Evolutionary conservation across 92 coral and sea anemone species (phyloP), one percentile per base, ranked within the genome.

Genomic region (Phenganax subtilis): DNA sequence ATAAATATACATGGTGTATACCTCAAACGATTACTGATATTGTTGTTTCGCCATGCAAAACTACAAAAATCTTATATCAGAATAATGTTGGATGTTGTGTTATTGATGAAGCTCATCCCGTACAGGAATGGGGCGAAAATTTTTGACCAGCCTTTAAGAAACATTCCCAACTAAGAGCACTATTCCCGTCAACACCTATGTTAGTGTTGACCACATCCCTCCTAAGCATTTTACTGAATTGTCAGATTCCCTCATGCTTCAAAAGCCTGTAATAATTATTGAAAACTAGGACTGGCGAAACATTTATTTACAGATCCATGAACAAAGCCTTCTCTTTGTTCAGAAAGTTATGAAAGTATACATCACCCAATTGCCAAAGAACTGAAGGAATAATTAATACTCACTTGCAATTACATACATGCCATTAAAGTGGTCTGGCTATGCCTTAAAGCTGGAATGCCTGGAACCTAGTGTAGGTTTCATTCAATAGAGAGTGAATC

Each of bases 361-460:
- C 75, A 82, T 10, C 12, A 15, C 7, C 87, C 82, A 44, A 86
- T 82, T 82, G 86, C 86, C 57, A 57, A 54, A 53, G 75, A 81
- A 61, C 82, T 85, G 44, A 85, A 62, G 72, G 20, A 3, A 12
- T 51, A 74, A 57, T 54, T 82, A 47, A 62, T 86, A 86, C 55
- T 87, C 87, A 17, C 60, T 86, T 6, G 82, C 89, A 29, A 66
- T 86, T 9, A 86, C 81, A 14, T 86, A 86, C 53, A 20, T 86
- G 54, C 88, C 85, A 28, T 56, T 86, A 44, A 81, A 86, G 66
- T 86, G 88, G 88, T 86, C 83, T 70, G 88, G 88, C 28, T 81
- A 81, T 73, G 86, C 88, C 55, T 86, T 74, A 37, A 86, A 86
- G 28, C 74, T 20, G 25, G 25, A 20, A 20, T 20, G 25, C 25